Percentiles rank a stretch among this genome's conserved stretches.
Conservation (phyloP, 2,797 vertebrate genomes). For the Buceros bicornis region DNA sequence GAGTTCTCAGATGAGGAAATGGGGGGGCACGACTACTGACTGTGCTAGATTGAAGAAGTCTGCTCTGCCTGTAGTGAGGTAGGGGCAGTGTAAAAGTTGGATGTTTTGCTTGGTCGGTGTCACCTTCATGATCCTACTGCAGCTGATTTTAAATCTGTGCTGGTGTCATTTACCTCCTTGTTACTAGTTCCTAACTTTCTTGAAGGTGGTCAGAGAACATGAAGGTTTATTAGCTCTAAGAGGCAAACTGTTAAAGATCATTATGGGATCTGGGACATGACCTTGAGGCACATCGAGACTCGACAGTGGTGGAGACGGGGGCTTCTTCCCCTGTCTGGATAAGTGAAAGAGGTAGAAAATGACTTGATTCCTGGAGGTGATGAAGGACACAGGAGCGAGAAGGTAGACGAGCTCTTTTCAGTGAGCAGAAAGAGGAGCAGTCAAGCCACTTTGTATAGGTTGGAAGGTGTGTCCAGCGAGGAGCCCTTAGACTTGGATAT, state of each 20-base stretch:
- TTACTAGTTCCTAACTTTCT: neutral
- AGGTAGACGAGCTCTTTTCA: neutral
- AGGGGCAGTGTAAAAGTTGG: neutral
- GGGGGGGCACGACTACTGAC: neutral
- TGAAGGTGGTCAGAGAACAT: neutral
- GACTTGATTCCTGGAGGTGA: neutral
- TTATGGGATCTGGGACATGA: neutral
- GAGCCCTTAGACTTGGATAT: rapidly evolving
- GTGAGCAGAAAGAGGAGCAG: neutral
- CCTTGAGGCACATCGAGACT: neutral
- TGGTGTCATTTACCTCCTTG: neutral
- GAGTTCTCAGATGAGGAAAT: neutral
- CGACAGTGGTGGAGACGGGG: neutral
- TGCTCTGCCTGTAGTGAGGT: rapidly evolving
- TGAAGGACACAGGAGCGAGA: neutral
- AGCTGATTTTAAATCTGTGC: neutral
- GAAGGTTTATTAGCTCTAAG: neutral
- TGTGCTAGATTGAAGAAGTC: neutral
- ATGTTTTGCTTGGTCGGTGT: neutral
- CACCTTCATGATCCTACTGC: neutral
- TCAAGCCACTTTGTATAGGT: neutral
- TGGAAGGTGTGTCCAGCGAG: neutral
- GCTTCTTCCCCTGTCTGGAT: neutral
- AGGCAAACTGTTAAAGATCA: neutral
- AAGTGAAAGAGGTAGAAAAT: neutral